These are phyloP conservation scores for Actenoides lindsayi DNA, from an alignment of 2,113 vertebrate genomes.

Conservation along the genomic window DNA sequence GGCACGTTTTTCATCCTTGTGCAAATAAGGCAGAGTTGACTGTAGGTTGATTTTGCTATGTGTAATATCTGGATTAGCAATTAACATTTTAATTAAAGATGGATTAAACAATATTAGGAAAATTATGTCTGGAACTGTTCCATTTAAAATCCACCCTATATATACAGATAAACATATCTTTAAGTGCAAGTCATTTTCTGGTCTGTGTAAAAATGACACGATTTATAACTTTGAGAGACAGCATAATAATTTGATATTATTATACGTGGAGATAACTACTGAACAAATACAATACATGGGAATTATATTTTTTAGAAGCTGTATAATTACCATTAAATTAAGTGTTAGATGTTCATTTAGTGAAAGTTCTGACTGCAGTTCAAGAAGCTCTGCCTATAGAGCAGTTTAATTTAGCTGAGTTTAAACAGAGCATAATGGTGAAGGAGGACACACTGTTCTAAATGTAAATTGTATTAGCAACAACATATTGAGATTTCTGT, in stretches of 20 bases:
- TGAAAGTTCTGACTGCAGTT: constrained; percentile 23
- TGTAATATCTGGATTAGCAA: constrained; percentile 43
- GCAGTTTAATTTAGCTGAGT: neutral
- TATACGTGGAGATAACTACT: constrained; percentile 3
- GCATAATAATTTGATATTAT: constrained; percentile 56
- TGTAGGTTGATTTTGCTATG: neutral
- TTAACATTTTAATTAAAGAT: constrained; percentile 71
- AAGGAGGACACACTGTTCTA: constrained; percentile 46
- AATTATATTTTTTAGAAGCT: neutral
- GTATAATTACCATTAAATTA: constrained; percentile 37
- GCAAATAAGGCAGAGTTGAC: constrained; percentile 21
- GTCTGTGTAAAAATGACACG: neutral
- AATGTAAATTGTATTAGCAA: constrained; percentile 67
- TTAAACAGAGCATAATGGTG: neutral
- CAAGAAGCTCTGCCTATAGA: constrained; percentile 22
- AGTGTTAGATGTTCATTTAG: constrained; percentile 55
- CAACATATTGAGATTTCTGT: constrained; percentile 65
- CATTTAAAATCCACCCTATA: constrained; percentile 47
- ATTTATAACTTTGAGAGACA: constrained; percentile 39
- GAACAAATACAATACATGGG: constrained; percentile 1
- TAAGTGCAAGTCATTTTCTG: constrained; percentile 41
- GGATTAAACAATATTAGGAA: constrained; percentile 60
- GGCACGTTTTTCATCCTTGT: neutral
- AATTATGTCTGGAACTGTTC: constrained; percentile 37
- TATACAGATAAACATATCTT: constrained; percentile 26